Percentiles rank a stretch among this genome's conserved stretches.
phyloP scores from a whole-genome alignment of 2,888 invertebrate genomes.

The Psylliodes chrysocephalus region DNA sequence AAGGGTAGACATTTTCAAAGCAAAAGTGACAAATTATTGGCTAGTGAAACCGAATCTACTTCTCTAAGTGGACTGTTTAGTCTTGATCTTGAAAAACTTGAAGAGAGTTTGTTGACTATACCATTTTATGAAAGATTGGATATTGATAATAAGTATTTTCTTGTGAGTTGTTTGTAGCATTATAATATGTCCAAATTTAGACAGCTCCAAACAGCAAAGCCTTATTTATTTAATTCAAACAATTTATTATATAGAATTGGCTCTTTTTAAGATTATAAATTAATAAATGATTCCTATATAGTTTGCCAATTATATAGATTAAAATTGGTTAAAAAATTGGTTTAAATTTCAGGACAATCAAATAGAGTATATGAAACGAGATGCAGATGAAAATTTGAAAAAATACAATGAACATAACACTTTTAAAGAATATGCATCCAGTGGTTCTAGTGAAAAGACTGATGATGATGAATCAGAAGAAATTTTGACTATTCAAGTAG shows the following conservation, averaged over 20 bases:
- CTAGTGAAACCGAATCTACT: conserved; percentile 30
- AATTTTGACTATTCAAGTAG: not conserved
- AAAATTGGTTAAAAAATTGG: too few relatives aligned
- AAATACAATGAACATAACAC: not conserved
- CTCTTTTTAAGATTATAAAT: too few relatives aligned
- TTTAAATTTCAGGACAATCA: conserved; percentile 13
- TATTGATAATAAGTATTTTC: conserved; percentile 39
- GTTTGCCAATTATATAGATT: too few relatives aligned
- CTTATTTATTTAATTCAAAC: not conserved
- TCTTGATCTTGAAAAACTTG: conserved; percentile 40
- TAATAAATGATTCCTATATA: too few relatives aligned
- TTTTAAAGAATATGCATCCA: not conserved
- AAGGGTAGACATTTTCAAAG: conserved; percentile 42
- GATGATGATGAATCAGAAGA: not conserved
- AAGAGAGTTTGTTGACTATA: conserved; percentile 38
- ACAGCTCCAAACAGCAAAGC: too few relatives aligned
- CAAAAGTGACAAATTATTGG: conserved; percentile 37
- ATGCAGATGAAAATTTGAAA: conserved; percentile 12
- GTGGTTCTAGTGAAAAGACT: not conserved
- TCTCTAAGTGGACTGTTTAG: conserved; percentile 33
- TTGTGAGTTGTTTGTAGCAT: too few relatives aligned
- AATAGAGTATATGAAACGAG: conserved; percentile 12
- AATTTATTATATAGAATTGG: not conserved
- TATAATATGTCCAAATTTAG: too few relatives aligned
- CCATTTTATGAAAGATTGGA: conserved; percentile 42